These are phyloP conservation scores for Caenorhabditis virilis DNA, from an alignment of 2,888 invertebrate species.

Conservation along the genomic window DNA sequence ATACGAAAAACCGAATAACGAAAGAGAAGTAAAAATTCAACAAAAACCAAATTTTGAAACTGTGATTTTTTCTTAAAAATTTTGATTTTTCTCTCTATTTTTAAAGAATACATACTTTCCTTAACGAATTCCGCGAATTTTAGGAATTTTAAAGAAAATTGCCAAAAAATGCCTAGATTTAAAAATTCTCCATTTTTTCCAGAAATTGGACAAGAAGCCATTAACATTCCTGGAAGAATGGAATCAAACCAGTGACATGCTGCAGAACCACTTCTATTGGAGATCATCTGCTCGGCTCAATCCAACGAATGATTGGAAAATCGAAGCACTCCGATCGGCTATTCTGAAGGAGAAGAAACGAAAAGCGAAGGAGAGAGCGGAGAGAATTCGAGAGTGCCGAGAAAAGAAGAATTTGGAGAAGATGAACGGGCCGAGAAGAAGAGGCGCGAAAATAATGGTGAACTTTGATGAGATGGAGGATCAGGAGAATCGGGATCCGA, in stretches of 20 bases:
- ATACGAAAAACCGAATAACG: no score
- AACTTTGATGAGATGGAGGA: background rate
- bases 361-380: constrained; percentile 11
- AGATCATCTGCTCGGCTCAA: constrained; percentile 28
- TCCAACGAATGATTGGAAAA: constrained; percentile 33
- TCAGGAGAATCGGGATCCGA: no score
- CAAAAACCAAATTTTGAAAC: no score
- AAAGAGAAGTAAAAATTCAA: no score
- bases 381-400: constrained; percentile 10
- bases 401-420: constrained; percentile 11
- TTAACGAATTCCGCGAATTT: background rate
- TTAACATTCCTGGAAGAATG: constrained; percentile 15
- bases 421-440: background rate
- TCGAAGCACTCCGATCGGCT: constrained; percentile 19
- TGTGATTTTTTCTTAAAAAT: no score
- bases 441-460: background rate
- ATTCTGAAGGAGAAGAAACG: constrained; percentile 28
- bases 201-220: constrained; percentile 10
- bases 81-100: no score
- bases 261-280: constrained; percentile 34
- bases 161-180: background rate
- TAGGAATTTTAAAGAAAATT: background rate
- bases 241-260: constrained; percentile 27
- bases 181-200: background rate
- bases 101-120: no score